phyloP scores from a whole-genome alignment of 30 jellyfish, hydroid and myxozoan genomes.

The Aurelia sp. region DNA sequence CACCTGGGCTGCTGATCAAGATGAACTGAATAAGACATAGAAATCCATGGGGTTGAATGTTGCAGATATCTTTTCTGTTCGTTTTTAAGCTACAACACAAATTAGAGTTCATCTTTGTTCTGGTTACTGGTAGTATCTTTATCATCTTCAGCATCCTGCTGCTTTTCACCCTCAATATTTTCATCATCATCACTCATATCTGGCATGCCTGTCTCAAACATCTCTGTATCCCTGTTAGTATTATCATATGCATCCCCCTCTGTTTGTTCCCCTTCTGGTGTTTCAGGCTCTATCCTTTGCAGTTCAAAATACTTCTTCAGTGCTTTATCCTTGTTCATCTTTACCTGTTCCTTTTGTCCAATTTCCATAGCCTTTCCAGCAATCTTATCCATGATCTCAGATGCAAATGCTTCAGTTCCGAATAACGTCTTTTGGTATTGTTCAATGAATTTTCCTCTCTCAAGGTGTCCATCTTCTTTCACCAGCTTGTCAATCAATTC shows the following conservation, averaged over 20 bases:
- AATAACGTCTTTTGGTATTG: conserved; percentile 21
- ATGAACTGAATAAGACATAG: no score
- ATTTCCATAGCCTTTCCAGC: conserved; percentile 46
- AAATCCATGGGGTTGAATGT: no score
- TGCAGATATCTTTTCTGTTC: no score
- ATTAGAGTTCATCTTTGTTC: no score
- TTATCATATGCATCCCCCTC: conserved; percentile 67
- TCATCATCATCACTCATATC: conserved; percentile 52
- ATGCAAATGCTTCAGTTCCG: conserved; percentile 66
- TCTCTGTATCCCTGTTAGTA: conserved; percentile 41
- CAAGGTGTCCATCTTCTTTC: conserved; percentile 12
- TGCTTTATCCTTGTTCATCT: conserved; percentile 31
- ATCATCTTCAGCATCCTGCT: neutral
- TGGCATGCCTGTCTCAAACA: conserved; percentile 55
- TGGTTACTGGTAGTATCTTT: neutral
- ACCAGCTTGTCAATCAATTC: conserved; percentile 10
- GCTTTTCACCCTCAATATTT: neutral
- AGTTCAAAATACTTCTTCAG: conserved; percentile 12
- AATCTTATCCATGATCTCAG: conserved; percentile 25
- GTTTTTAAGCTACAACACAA: no score
- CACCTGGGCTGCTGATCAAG: no score
- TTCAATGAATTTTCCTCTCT: conserved; percentile 20
- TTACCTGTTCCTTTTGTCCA: conserved; percentile 12
- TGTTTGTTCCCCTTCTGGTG: conserved; percentile 55
- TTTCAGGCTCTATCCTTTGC: conserved; percentile 45